Percentiles rank a stretch among this genome's conserved stretches.
These are phyloP conservation scores for Ascidia mentula DNA, from an alignment of 23 tunicate genomes.

Conservation along the genomic window DNA sequence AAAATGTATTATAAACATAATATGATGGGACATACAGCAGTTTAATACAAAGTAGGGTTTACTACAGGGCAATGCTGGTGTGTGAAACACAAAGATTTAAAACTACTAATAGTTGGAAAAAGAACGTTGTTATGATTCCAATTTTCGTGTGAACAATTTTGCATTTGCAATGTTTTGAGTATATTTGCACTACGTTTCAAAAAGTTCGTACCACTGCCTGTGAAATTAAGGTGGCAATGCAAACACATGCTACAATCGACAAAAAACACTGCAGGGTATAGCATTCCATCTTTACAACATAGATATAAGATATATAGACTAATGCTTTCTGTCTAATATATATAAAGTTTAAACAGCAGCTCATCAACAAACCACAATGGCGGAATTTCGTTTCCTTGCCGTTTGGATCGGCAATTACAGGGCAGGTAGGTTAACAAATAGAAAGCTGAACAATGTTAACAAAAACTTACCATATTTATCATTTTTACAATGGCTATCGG, in stretches of 20 bases:
- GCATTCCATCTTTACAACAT: neutral
- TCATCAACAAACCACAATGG: neutral
- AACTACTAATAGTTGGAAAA: neutral
- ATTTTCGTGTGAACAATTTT: neutral
- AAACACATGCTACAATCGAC: neutral
- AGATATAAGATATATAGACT: neutral
- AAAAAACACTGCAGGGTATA: neutral
- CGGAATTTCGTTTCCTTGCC: neutral
- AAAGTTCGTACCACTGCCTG: neutral
- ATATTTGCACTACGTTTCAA: conserved; percentile 12
- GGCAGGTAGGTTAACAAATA: too few species aligned
- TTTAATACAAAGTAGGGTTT: too few species aligned
- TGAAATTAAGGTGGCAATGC: too few species aligned
- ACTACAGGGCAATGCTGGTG: too few species aligned
- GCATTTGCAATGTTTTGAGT: neutral
- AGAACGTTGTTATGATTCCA: neutral
- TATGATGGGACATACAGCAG: too few species aligned
- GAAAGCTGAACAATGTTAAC: too few species aligned
- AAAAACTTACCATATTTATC: too few species aligned
- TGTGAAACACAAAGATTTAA: too few species aligned
- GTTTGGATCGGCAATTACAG: neutral
- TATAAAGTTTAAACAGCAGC: neutral
- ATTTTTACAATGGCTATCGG: too few species aligned
- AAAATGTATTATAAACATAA: too few species aligned
- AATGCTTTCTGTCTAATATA: neutral